Evolutionary conservation across 30 jellyfish, hydroid and myxozoan species (phyloP), one percentile per base, ranked within the genome.

Genomic region (Pelagia noctiluca): DNA sequence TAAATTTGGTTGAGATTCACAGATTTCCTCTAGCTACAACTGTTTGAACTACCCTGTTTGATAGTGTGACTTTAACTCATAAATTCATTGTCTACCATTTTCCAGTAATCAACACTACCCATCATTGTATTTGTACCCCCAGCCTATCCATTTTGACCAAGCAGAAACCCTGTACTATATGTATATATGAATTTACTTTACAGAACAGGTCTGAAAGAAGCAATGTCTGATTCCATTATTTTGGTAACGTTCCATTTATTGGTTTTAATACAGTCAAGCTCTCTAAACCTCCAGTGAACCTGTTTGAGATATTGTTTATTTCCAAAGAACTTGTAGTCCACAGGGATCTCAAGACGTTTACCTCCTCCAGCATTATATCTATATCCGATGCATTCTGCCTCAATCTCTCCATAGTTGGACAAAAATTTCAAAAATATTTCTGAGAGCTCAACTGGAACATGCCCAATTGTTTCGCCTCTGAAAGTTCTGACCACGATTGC

Each of bases 231-330:
- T 64, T 64, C 54, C 77, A 16, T 64, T 64, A 64, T 64, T 64
- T 24, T 64, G 47, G 53, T n/a, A 35, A 64, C 32, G 77, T 64
- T 64, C 77, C 77, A 16, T 47, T 64, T 35, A 64, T 64, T 64
- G 38, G 77, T 50, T 64, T 30, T 64, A 47, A 64, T 64, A n/a
- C n/a, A n/a, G n/a, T n/a, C n/a, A n/a, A n/a, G n/a, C n/a, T n/a
- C n/a, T n/a, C 77, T 64, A 47, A 64, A 64, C 77, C 54, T 64
- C 77, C 38, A n/a, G 77, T 64, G 77, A 64, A 64, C 77, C 77
- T 64, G 77, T 50, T 64, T 64, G 77, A 64, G 77, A 35, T 64
- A 64, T 35, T 64, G 53, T 64, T 64, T 16, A 64, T 64, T 64
- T 64, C 77, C 77, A 64, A 1, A 64, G 77, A 64, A 64, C 77